phyloP scores from a whole-genome alignment of 2,888 invertebrate genomes.

The Galerucella pusilla region DNA sequence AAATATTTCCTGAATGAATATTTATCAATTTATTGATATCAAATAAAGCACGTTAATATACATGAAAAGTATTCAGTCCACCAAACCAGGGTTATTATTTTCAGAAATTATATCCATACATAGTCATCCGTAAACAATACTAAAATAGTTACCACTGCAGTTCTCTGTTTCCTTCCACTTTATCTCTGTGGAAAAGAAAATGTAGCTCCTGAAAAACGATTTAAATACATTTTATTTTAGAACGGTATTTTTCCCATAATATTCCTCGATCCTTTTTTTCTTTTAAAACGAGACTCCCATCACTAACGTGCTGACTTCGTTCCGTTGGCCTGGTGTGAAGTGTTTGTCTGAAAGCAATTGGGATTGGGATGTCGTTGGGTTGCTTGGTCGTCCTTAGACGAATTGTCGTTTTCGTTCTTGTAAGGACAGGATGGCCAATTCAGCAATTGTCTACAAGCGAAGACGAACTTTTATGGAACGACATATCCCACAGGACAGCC shows the following conservation, averaged over 20 bases:
- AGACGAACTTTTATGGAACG: slow-evolving; percentile 51
- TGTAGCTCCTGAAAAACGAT: too few relatives aligned
- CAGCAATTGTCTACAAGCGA: slow-evolving; percentile 53
- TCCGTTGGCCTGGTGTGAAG: slow-evolving; percentile 28
- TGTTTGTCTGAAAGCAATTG: slow-evolving; percentile 48
- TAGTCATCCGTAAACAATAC: too few relatives aligned
- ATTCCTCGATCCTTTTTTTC: not conserved
- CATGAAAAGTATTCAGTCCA: too few relatives aligned
- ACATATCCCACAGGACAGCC: slow-evolving; percentile 47
- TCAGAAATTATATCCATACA: too few relatives aligned
- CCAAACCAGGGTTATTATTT: too few relatives aligned
- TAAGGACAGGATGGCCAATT: slow-evolving; percentile 48
- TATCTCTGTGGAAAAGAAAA: too few relatives aligned
- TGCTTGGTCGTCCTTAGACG: slow-evolving; percentile 43
- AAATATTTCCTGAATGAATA: not conserved
- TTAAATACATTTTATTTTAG: not conserved
- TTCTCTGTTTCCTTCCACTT: too few relatives aligned
- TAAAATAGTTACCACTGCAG: too few relatives aligned
- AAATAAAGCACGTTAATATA: too few relatives aligned
- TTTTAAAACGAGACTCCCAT: not conserved
- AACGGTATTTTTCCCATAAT: not conserved
- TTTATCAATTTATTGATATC: too few relatives aligned
- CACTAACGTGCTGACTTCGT: slow-evolving; percentile 1
- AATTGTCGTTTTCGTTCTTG: slow-evolving; percentile 29
- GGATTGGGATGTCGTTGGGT: slow-evolving; percentile 29